These are phyloP conservation scores for Lates calcarifer DNA, from an alignment of 2,113 vertebrate species.

Conservation along the genomic window DNA sequence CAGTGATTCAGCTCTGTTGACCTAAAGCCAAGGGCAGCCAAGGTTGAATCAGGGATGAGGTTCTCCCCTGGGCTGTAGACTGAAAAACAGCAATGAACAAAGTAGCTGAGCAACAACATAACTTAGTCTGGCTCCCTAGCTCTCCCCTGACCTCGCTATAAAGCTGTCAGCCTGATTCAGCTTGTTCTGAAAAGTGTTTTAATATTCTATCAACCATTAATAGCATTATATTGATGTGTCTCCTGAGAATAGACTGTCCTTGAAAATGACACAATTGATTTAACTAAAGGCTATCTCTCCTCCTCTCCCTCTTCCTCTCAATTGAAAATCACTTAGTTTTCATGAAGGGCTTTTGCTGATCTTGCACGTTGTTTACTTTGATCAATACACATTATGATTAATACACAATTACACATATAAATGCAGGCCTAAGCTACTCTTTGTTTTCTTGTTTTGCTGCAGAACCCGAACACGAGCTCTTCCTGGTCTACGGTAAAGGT, in stretches of 20 bases:
- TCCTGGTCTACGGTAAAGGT: constrained; percentile 97
- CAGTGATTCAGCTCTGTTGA: constrained; percentile 53
- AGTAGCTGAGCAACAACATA: constrained; percentile 40
- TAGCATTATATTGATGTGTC: constrained; percentile 56
- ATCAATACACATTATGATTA: constrained; percentile 23
- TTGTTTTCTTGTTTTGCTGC: constrained; percentile 39
- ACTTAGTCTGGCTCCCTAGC: constrained; percentile 23
- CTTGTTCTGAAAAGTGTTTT: constrained; percentile 43
- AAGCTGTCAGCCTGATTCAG: constrained; percentile 52
- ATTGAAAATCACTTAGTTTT: constrained; percentile 51
- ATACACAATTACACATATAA: background rate
- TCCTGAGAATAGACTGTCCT: constrained; percentile 34
- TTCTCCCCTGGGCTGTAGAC: constrained; percentile 8
- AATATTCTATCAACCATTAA: constrained; percentile 55
- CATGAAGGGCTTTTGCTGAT: constrained; percentile 33
- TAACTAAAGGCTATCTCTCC: constrained; percentile 19
- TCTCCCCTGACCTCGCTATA: constrained; percentile 17
- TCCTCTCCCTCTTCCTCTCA: background rate
- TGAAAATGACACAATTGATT: constrained; percentile 60
- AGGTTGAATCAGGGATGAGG: constrained; percentile 28
- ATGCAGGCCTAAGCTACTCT: background rate
- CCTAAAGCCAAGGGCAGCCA: constrained; percentile 53
- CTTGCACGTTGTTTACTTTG: constrained; percentile 8
- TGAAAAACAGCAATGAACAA: constrained; percentile 20
- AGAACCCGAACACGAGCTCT: constrained; percentile 97